Base-by-base conservation (phyloP, 2,888 invertebrate genomes). In the Acanthosepion esculentum region DNA sequence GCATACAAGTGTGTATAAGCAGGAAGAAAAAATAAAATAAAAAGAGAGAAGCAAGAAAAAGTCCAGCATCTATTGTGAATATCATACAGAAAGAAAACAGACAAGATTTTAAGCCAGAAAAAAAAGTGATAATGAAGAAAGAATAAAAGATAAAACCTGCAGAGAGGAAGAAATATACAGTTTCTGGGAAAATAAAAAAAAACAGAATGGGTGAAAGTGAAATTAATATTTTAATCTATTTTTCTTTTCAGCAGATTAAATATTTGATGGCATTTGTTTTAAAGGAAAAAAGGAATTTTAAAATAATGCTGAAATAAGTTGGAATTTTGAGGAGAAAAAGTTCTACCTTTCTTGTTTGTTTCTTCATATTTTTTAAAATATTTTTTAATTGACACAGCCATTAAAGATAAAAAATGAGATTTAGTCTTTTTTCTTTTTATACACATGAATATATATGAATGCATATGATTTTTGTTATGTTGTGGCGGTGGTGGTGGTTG, bases 301-400 rank as follows among this genome's bases (percentile, higher is more conserved):
- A n/a, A 78, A 78, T n/a, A 78, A 78, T 78, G 78, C n/a, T 78
- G n/a, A 78, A 78, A 78, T 78, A 26, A 26, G 78, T 78, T 78
- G 78, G 78, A 78, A 78, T 78, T 33, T 78, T n/a, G n/a, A 59
- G 59, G 23, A 59, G 20, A 23, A 23, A 59, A 59, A 23, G 15
- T n/a, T n/a, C 78, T 78, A n/a, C 33, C 10, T 78, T 78, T 78
- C 18, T 26, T 29, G 29, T 78, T 78, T 78, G 64, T 78, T 78
- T 78, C 78, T 78, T 78, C 23, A 78, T n/a, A 78, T 78, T 78
- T 78, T 78, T n/a, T 29, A 78, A n/a, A n/a, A 78, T n/a, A 23
- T n/a, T 78, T 78, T 78, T 78, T n/a, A 78, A 78, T 78, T 78
- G 78, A 78, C 78, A 78, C 78, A 78, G 78, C 78, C 78, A 78